Evolutionary conservation across 2,113 vertebrate genomes (phyloP).

Genomic region (Cervus canadensis): DNA sequence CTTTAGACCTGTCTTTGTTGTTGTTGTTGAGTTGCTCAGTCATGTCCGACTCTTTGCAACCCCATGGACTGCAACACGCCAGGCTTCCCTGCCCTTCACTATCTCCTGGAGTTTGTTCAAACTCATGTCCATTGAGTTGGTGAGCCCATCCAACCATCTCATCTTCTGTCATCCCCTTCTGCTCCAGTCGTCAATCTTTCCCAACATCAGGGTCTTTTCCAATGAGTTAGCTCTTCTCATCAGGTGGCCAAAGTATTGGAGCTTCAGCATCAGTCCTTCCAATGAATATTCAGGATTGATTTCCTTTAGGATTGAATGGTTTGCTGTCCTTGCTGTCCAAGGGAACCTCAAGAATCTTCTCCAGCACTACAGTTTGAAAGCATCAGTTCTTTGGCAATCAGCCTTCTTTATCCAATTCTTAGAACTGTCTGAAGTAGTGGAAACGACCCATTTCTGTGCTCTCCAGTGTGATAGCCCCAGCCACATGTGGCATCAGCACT

Average conservation of each 20-base stretch:
- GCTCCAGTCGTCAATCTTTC: rapidly evolving
- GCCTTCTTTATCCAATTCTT: not conserved
- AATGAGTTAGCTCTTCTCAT: rapidly evolving
- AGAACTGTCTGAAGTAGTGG: not conserved
- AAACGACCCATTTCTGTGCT: not conserved
- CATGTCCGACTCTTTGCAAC: not conserved
- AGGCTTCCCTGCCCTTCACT: not conserved
- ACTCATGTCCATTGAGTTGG: not conserved
- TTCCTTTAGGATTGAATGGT: not conserved
- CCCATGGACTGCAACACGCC: rapidly evolving
- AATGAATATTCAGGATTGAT: not conserved
- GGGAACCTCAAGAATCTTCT: not conserved
- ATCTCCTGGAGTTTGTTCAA: not conserved
- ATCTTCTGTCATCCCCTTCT: not conserved
- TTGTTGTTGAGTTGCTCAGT: not conserved
- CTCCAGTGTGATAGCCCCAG: not conserved
- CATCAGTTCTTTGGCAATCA: not conserved
- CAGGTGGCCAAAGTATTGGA: not conserved
- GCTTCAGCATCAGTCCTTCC: not conserved
- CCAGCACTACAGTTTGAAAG: not conserved
- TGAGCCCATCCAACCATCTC: not conserved
- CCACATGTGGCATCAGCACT: not conserved
- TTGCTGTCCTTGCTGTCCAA: not conserved
- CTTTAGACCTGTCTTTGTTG: not conserved
- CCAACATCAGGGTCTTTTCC: not conserved